Evolutionary conservation across 2,888 invertebrate genomes (phyloP), one percentile per base, ranked within the genome.

Genomic region (Steinernema carpocapsae): DNA sequence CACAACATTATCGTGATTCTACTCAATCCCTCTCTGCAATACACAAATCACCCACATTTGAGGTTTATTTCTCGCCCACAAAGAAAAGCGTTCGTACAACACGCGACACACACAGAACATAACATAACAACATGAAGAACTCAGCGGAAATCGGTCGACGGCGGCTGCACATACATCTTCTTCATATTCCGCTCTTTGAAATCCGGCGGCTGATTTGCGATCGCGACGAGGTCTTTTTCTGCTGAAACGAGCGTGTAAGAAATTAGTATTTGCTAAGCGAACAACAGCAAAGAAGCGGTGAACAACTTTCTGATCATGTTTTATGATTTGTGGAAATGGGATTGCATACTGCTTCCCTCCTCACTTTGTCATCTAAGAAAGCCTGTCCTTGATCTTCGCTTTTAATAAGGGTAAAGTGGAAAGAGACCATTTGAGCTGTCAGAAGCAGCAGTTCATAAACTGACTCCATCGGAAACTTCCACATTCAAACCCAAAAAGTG

Each of bases 131-230:
- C 17, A 4, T 48, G n/a, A 48, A 19, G 3, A 48, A 48, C 48
- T 48, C 64, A 64, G 4, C 19, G 64, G 29, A 22, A 17, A 37
- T 64, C 64, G 64, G 64, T 64, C 32, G 64, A 29, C 64, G 29
- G 64, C 64, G 64, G 64, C 64, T 64, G 64, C 64, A 64, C 64
- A 37, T 64, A 64, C 17, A 64, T 64, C 64, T 64, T 64, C 64
- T 64, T 64, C 64, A 64, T 64, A 64, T 64, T 64, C 26, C 37
- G 32, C 26, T 64, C 64, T 29, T 29, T 37, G 64, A 26, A 64
- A 29, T 10, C 64, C 12, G 64, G 37, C 17, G 64, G 64, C 29
- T 26, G 29, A 19, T 64, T 64, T 37, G 64, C 64, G 26, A 64
- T 64, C 29, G 64, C 37, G 32, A 64, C 64, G 29, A 64, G 32